Base-by-base conservation (phyloP, 2,113 vertebrate species). In the Irena cyanogastra region DNA sequence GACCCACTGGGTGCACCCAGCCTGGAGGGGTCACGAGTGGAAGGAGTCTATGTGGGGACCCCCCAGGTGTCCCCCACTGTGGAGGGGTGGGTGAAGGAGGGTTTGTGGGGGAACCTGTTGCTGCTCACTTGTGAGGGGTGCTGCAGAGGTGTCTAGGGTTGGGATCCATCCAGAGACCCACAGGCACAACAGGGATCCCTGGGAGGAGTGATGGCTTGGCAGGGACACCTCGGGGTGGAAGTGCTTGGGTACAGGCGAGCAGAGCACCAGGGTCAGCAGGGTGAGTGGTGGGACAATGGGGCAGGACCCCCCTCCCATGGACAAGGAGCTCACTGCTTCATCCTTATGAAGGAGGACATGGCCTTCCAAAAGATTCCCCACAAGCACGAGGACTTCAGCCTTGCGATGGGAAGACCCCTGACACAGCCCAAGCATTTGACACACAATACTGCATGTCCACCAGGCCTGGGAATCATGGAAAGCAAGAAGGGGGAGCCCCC, bases 361-460 rank as follows among this genome's bases (percentile, higher is more conserved):
- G 50, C 76, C 39, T 86, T n/a, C 16, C 2, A 57, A 47, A 66
- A 53, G 45, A 5, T 7, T 21, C n/a, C 20, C 24, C n/a, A n/a
- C 23, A 16, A 23, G 33, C 30, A 4, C 1, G 16, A 35, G 10
- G 7, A 19, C 35, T 65, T 54, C 44, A 5, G 7, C 33, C 53
- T 45, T 21, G 68, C 7, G 7, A 9, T 31, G 54, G 21, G 20
- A 23, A 89, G 56, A 44, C 21, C 39, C 79, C 28, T 35, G 1
- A 22, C 41, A 28, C 52, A 16, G 7, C 18, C 33, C 19, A 10
- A 39, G 23, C 9, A 3, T 52, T 10, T 16, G n/a, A 57, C n/a
- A 41, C 65, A 21, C 2, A 5, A 41, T 35, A 2, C 9, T 17
- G 1, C 6, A 0, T 1, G 1, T 39, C 50, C 60, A 33, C 18